phyloP scores from a whole-genome alignment of 1,140 invertebrate species.

The Drosophila elegans region DNA sequence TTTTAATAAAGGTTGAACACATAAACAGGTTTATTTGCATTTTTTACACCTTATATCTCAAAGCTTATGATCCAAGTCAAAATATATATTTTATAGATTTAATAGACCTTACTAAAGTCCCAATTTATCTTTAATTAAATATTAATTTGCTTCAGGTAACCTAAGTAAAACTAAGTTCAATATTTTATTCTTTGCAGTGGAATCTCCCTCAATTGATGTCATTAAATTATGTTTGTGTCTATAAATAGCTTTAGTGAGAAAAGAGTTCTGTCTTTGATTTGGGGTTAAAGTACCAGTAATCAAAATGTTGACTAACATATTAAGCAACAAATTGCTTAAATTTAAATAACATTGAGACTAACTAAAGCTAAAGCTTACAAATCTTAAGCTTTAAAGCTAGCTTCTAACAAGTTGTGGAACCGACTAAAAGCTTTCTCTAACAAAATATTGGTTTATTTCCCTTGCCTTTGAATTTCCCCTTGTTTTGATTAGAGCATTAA shows the following conservation, averaged over 20 bases:
- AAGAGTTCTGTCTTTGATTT: slow-evolving; percentile 39
- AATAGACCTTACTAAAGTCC: too few species aligned
- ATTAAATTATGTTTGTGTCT: slow-evolving; percentile 34
- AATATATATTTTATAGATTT: too few species aligned
- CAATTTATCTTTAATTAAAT: too few species aligned
- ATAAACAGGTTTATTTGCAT: too few species aligned
- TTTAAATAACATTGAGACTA: slow-evolving; percentile 49
- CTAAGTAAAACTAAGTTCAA: too few species aligned
- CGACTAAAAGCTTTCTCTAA: slow-evolving; percentile 32
- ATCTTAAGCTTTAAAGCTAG: slow-evolving; percentile 18
- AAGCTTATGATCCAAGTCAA: too few species aligned
- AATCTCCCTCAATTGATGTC: slow-evolving; percentile 5
- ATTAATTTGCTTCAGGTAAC: too few species aligned
- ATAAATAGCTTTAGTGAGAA: slow-evolving; percentile 57
- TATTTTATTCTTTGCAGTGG: background rate
- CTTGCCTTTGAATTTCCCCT: slow-evolving; percentile 16
- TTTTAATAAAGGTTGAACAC: too few species aligned
- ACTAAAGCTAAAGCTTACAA: slow-evolving; percentile 19
- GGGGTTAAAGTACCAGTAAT: slow-evolving; percentile 72
- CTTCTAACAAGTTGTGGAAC: slow-evolving; percentile 25
- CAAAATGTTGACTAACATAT: slow-evolving; percentile 58
- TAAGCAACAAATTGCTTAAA: slow-evolving; percentile 52
- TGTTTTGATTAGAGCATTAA: slow-evolving; percentile 33
- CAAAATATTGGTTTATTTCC: slow-evolving; percentile 5
- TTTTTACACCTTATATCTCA: too few species aligned